Evolutionary conservation across 2,797 vertebrate genomes (phyloP).

Genomic region (Choloepus didactylus): DNA sequence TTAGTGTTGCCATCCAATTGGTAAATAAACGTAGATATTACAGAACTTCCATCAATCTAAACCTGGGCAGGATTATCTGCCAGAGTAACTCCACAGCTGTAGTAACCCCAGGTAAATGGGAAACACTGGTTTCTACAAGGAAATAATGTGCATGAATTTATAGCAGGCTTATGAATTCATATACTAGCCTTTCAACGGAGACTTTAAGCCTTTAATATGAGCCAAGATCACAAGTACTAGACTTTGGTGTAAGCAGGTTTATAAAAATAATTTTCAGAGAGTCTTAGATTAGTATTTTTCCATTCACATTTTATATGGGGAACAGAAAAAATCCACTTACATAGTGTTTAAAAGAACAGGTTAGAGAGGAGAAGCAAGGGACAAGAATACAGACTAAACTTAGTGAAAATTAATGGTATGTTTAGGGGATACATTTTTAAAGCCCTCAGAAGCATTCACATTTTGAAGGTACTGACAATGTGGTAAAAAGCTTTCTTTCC

Average conservation of each 20-base stretch:
- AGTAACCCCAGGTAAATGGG: background rate
- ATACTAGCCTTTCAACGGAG: constrained; percentile 48
- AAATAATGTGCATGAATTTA: constrained; percentile 17
- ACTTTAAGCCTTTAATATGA: constrained; percentile 61
- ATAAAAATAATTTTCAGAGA: constrained; percentile 69
- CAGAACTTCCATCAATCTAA: background rate
- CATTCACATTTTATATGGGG: background rate
- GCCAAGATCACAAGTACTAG: constrained; percentile 42
- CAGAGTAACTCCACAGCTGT: background rate
- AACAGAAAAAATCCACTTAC: constrained; percentile 4
- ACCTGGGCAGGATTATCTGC: background rate
- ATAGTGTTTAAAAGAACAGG: background rate
- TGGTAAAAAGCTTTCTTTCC: constrained; percentile 40
- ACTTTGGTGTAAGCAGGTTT: constrained; percentile 53
- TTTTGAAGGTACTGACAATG: background rate
- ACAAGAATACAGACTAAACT: background rate
- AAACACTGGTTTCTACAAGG: constrained; percentile 61
- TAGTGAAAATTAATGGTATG: background rate
- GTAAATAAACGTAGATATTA: background rate
- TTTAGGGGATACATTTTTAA: background rate
- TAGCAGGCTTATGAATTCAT: background rate
- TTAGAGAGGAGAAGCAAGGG: background rate
- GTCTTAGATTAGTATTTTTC: constrained; percentile 38
- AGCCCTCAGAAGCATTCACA: background rate
- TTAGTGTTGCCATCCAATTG: background rate